These are phyloP conservation scores for Lerema accius DNA, from an alignment of 1,140 invertebrate species.

Conservation along the genomic window DNA sequence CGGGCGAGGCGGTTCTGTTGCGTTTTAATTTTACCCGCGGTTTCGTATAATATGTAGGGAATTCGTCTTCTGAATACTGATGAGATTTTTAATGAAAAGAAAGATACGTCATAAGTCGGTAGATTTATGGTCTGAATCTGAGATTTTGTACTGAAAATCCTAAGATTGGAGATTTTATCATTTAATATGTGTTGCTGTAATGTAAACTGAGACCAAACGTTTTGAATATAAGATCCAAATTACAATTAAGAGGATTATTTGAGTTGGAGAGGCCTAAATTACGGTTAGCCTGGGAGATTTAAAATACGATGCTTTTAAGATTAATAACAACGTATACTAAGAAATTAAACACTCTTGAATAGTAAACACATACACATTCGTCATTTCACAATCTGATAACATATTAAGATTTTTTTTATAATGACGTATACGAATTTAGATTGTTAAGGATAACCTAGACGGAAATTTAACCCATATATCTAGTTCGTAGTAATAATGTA, in stretches of 20 bases:
- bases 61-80: conserved; percentile 1
- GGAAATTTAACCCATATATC: too few species aligned
- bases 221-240: neutral
- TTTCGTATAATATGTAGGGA: conserved; percentile 30
- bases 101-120: conserved; percentile 7
- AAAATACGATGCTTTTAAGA: too few species aligned
- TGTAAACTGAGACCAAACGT: neutral
- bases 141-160: neutral
- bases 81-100: conserved; percentile 7
- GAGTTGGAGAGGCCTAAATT: too few species aligned
- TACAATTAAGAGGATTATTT: neutral
- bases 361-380: too few species aligned
- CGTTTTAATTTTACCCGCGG: conserved; percentile 45
- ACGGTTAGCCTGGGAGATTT: too few species aligned
- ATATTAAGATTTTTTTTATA: too few species aligned
- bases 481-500: too few species aligned
- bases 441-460: too few species aligned
- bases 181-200: neutral
- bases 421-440: too few species aligned
- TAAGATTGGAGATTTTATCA: conserved; percentile 3
- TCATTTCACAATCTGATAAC: too few species aligned
- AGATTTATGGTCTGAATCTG: conserved; percentile 6
- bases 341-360: too few species aligned
- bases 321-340: too few species aligned
- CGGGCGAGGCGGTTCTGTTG: conserved; percentile 45